Base-by-base conservation (phyloP, 2,888 invertebrate genomes). In the Leptopilina drosophilae region DNA sequence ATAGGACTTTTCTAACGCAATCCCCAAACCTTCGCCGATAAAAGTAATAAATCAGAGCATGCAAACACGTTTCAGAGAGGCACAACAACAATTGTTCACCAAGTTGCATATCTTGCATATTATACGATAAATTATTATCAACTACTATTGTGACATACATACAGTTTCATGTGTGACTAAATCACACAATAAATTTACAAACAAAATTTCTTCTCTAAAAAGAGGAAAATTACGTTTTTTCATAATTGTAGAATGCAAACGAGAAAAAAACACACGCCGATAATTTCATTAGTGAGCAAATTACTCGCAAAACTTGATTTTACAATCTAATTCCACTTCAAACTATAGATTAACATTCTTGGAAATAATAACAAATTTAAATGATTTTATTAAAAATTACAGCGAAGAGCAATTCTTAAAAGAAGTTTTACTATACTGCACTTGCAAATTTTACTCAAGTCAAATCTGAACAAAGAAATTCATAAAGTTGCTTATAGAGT, bases 21-120 rank as follows among this genome's bases (percentile, higher is more conserved):
- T 62, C 62, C 62, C 62, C 62, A 62, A 62, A 62, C 62, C 62
- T 62, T 62, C 9, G 20, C 62, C 62, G 62, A 62, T 62, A 62
- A 62, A 62, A 20, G 20, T 20, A 62, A 62, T 62, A 62, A 62
- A 62, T 62, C 62, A 62, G 20, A 62, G 20, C 62, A 15, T 62
- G 62, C 62, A 62, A 62, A 62, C 62, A 20, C 62, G 62, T 15
- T 62, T 20, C 62, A 15, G 62, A 15, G 62, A 62, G 62, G 62
- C 6, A 20, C 20, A 20, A 62, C 62, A 62, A 62, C 20, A 62
- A 62, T 62, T 62, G 62, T 62, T 62, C 62, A 62, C 62, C 62
- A 62, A 62, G 62, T 20, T 15, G 20, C 62, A 20, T 20, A 62
- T 62, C 62, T 62, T 62, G 62, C 62, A 62, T 20, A 62, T 62